Evolutionary conservation across 2,113 vertebrate species (phyloP).

Genomic region (Origma solitaria): DNA sequence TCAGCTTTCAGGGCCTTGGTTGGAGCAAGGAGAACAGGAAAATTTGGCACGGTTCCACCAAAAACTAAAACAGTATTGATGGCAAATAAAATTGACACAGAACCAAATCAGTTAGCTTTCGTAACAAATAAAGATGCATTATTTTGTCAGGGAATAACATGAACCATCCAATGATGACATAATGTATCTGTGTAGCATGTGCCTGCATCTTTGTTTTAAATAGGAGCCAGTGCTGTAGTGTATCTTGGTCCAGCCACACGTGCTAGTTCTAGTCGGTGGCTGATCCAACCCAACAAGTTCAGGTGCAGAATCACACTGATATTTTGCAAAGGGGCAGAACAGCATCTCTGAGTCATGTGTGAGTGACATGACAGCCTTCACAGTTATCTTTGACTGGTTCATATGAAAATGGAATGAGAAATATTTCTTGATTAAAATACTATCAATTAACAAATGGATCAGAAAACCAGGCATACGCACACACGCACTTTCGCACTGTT

Average conservation of each 20-base stretch:
- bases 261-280: accelerated
- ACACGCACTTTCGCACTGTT: background rate
- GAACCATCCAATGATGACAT: conserved; percentile 2
- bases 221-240: background rate
- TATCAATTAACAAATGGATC: background rate
- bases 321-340: background rate
- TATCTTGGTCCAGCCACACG: background rate
- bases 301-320: background rate
- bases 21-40: conserved; percentile 40
- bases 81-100: conserved; percentile 36
- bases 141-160: conserved; percentile 18
- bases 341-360: background rate
- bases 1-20: conserved; percentile 50
- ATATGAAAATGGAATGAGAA: background rate
- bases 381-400: background rate
- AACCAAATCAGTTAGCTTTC: conserved; percentile 24
- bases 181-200: background rate
- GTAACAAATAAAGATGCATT: conserved; percentile 11
- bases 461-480: background rate
- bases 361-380: background rate
- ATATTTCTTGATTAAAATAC: background rate
- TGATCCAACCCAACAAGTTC: background rate
- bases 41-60: conserved; percentile 59
- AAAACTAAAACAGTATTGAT: conserved; percentile 34
- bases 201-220: background rate